Evolutionary conservation across 2,113 vertebrate genomes (phyloP).

Genomic region (Haplochromis burtoni): DNA sequence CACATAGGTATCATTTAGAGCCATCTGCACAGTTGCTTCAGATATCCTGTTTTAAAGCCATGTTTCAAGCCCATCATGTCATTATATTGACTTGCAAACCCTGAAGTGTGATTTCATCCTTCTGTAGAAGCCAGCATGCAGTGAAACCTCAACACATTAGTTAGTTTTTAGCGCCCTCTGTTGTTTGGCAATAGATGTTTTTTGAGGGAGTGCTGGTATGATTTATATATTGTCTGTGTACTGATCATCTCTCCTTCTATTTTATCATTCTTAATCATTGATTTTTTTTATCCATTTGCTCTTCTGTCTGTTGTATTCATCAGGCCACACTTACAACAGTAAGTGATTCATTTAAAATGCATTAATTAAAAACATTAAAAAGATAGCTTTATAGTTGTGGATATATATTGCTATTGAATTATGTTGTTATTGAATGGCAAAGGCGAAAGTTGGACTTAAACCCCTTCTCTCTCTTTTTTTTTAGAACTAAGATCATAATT

Average conservation of each 20-base stretch:
- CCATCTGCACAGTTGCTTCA: not conserved
- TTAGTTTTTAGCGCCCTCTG: conserved; percentile 53
- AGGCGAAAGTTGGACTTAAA: not conserved
- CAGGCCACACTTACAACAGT: conserved; percentile 81
- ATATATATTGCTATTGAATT: not conserved
- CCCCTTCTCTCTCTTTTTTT: not conserved
- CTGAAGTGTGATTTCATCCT: not conserved
- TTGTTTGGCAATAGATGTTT: conserved; percentile 1
- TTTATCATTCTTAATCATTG: conserved; percentile 43
- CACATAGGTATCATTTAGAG: not conserved
- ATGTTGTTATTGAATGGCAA: not conserved
- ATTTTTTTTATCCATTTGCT: conserved; percentile 61
- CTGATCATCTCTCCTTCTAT: not conserved
- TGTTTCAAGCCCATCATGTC: not conserved
- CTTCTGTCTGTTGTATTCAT: conserved; percentile 71
- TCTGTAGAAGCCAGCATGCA: not conserved
- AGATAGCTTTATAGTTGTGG: not conserved
- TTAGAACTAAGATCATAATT: not conserved
- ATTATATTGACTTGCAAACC: not conserved
- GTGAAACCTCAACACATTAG: not conserved
- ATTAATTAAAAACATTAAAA: not conserved
- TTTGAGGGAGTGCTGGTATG: not conserved
- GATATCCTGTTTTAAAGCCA: not conserved
- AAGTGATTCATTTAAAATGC: conserved; percentile 71
- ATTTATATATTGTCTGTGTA: not conserved